phyloP scores from a whole-genome alignment of 53 echinoderm and acorn worm species.

The Astropecten irregularis region DNA sequence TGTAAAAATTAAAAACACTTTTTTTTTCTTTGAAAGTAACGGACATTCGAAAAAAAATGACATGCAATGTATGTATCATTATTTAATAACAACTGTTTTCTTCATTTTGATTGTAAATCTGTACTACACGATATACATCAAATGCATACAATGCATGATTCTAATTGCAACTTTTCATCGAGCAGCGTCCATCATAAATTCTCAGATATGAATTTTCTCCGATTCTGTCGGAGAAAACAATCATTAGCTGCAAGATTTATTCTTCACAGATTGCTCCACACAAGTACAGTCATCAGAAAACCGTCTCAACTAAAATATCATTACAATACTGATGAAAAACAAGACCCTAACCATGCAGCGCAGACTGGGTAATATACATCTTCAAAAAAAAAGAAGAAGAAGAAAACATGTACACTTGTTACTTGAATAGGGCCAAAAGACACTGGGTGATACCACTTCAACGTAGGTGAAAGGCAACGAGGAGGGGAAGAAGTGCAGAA shows the following conservation, averaged over 20 bases:
- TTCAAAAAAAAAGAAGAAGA: background rate
- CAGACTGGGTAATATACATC: slow-evolving; percentile 3
- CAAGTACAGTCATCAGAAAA: background rate
- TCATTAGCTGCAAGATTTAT: background rate
- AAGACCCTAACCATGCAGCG: slow-evolving; percentile 40
- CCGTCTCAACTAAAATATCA: background rate
- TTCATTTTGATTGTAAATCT: background rate
- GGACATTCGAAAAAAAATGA: too few relatives aligned
- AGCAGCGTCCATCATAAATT: background rate
- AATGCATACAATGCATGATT: background rate
- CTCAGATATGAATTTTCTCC: background rate
- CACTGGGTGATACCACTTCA: slow-evolving; percentile 47
- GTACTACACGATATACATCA: background rate
- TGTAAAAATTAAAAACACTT: background rate
- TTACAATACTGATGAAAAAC: background rate
- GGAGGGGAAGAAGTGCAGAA: slow-evolving; percentile 9
- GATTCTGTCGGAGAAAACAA: background rate
- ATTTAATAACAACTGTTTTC: background rate
- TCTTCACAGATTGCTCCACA: background rate
- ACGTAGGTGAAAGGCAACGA: slow-evolving; percentile 40
- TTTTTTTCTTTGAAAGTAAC: too few relatives aligned
- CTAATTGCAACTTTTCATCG: background rate
- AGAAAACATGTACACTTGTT: slow-evolving; percentile 36
- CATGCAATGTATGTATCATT: too few relatives aligned
- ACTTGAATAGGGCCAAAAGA: slow-evolving; percentile 12